Evolutionary conservation across 2,113 vertebrate species (phyloP).

Genomic region (Xenopus laevis): DNA sequence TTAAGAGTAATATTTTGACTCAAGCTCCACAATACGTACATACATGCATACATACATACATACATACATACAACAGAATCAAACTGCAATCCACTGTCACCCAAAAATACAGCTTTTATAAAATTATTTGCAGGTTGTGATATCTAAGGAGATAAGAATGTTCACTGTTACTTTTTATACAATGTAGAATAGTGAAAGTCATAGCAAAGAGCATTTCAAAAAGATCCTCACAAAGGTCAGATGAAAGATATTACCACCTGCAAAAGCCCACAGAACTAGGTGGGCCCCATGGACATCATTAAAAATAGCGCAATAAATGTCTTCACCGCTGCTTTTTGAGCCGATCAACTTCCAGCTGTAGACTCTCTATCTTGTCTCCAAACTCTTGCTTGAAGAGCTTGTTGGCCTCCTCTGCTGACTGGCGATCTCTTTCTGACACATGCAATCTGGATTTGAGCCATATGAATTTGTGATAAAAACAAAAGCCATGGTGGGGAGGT

Average conservation of each 20-base stretch:
- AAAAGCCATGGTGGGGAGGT: constrained; percentile 53
- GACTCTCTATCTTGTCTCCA: constrained; percentile 93
- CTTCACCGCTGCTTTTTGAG: constrained; percentile 84
- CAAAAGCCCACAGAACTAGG: constrained; percentile 17
- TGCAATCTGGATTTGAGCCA: constrained; percentile 92
- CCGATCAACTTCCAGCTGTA: constrained; percentile 85
- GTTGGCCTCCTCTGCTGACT: constrained; percentile 83
- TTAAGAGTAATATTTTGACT: too few relatives aligned
- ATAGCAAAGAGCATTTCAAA: not conserved
- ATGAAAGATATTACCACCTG: constrained; percentile 34
- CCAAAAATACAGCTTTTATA: too few relatives aligned
- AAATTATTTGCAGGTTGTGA: constrained; percentile 31
- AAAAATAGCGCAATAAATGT: constrained; percentile 41
- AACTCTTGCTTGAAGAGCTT: constrained; percentile 97
- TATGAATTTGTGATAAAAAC: constrained; percentile 86
- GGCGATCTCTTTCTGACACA: constrained; percentile 79
- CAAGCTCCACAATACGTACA: too few relatives aligned
- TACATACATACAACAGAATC: too few relatives aligned
- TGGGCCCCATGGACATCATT: constrained; percentile 28
- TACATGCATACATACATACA: too few relatives aligned
- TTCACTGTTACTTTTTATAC: not conserved
- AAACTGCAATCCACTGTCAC: too few relatives aligned
- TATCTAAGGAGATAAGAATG: not conserved
- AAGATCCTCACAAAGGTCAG: too few relatives aligned
- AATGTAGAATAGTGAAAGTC: not conserved